Base-by-base conservation (phyloP, 2,113 vertebrate species). In the Nycticebus coucang region DNA sequence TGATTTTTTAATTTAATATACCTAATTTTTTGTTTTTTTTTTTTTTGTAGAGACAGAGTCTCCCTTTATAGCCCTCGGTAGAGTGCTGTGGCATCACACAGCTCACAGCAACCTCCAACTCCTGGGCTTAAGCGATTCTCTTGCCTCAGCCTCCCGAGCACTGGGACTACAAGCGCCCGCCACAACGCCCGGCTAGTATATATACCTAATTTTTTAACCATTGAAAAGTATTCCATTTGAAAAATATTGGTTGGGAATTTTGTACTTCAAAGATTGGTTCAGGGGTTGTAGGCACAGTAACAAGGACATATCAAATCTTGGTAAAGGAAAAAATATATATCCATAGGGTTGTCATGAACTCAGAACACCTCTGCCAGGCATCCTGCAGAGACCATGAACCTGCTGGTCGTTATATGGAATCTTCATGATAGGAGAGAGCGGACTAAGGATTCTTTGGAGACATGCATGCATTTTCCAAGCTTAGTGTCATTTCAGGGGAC, bases 161-260 rank as follows among this genome's bases (percentile, higher is more conserved):
- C 45, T 45, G 45, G 45, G 45, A 45, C 45, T 8, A 45, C 45
- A 45, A 8, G 45, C 45, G 5, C 45, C 45, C 5, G 5, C 45
- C 45, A 45, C 45, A 45, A 45, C 8, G 45, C 45, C 45, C 45
- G 5, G 45, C 45, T 45, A 45, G n/a, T n/a, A n/a, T n/a, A n/a
- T n/a, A n/a, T 45, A 72, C 12, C 41, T 92, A 69, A 33, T 68
- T 87, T 94, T 78, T 60, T 55, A 82, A 62, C 2, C 8, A 71
- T n/a, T 69, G 62, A 80, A 93, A 85, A 92, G 6, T 17, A 59
- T 92, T 89, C 15, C 12, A 50, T 71, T 80, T 68, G 26, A 68
- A 89, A 94, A 94, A 26, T 35, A 78, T 33, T 55, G 82, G 18
- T n/a, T 94, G 30, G 18, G 12, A 83, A 75, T 85, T 95, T 93